Evolutionary conservation across 53 echinoderm and acorn worm genomes (phyloP).

Genomic region (Zoroaster sp.): DNA sequence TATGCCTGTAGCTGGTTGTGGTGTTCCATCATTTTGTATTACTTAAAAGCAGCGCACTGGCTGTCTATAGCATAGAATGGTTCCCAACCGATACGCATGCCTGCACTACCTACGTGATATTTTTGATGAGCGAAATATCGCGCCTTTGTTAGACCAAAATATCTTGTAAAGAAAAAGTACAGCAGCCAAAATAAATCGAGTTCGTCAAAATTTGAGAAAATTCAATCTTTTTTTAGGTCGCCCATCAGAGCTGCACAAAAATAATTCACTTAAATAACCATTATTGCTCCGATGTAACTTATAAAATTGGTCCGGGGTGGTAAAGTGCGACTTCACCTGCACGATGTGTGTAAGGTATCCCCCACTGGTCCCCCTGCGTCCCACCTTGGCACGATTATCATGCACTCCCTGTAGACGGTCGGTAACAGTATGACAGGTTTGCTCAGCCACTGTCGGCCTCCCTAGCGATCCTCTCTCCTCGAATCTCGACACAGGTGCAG

Average conservation of each 20-base stretch:
- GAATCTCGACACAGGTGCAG: slow-evolving; percentile 77
- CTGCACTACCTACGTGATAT: no score
- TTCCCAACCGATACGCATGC: no score
- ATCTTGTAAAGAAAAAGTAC: neutral
- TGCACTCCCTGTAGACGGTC: neutral
- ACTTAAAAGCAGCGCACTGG: no score
- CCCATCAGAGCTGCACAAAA: neutral
- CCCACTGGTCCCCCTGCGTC: neutral
- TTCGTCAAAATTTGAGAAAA: neutral
- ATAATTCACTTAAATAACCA: neutral
- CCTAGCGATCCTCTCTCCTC: slow-evolving; percentile 19
- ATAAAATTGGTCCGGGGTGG: neutral
- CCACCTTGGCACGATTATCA: neutral
- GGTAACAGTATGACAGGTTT: neutral
- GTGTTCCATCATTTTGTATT: no score
- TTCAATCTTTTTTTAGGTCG: neutral
- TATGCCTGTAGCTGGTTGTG: no score
- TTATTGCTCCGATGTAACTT: neutral
- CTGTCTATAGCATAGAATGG: no score
- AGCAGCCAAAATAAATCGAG: no score
- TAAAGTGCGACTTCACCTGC: neutral
- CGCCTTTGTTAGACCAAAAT: neutral
- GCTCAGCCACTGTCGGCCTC: neutral
- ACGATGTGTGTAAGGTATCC: neutral
- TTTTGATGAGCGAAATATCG: neutral